Percentiles rank a stretch among this genome's conserved stretches.
Evolutionary conservation across 2,888 invertebrate genomes (phyloP).

Genomic region (Parapristionchus giblindavisi): DNA sequence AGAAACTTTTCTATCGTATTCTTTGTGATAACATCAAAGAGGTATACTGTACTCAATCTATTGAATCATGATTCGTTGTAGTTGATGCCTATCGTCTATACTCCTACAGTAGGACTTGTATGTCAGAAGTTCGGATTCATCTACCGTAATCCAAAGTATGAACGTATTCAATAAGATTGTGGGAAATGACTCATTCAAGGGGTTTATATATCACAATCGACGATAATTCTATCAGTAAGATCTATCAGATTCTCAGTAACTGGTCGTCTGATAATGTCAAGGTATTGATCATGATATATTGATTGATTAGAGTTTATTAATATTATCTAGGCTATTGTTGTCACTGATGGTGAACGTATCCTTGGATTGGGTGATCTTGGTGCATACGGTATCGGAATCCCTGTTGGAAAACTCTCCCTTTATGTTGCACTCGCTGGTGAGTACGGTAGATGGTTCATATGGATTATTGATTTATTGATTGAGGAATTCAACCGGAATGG

Average conservation of each 20-base stretch:
- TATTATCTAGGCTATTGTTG: slow-evolving; percentile 78
- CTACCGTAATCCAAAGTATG: slow-evolving; percentile 80
- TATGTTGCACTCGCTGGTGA: slow-evolving; percentile 90
- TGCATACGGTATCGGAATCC: slow-evolving; percentile 91
- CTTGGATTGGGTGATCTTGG: slow-evolving; percentile 96
- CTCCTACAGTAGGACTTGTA: slow-evolving; percentile 95
- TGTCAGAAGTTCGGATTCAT: slow-evolving; percentile 96
- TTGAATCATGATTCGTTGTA: slow-evolving; percentile 72
- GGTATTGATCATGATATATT: slow-evolving; percentile 58
- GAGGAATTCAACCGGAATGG: slow-evolving; percentile 86
- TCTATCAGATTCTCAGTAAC: slow-evolving; percentile 91
- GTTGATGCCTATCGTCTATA: slow-evolving; percentile 97
- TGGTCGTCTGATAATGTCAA: slow-evolving; percentile 79
- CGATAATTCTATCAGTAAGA: slow-evolving; percentile 84
- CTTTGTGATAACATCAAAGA: slow-evolving; percentile 83
- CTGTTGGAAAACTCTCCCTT: slow-evolving; percentile 92
- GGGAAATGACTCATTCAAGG: slow-evolving; percentile 67
- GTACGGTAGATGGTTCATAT: neutral
- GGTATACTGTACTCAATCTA: neutral
- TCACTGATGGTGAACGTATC: slow-evolving; percentile 97
- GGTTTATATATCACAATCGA: slow-evolving; percentile 95
- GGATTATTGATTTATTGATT: neutral
- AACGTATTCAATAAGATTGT: neutral
- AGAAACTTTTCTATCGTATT: slow-evolving; percentile 91
- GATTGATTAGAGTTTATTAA: neutral